phyloP scores from a whole-genome alignment of 2,797 vertebrate genomes.

The Galaxias olidus region DNA sequence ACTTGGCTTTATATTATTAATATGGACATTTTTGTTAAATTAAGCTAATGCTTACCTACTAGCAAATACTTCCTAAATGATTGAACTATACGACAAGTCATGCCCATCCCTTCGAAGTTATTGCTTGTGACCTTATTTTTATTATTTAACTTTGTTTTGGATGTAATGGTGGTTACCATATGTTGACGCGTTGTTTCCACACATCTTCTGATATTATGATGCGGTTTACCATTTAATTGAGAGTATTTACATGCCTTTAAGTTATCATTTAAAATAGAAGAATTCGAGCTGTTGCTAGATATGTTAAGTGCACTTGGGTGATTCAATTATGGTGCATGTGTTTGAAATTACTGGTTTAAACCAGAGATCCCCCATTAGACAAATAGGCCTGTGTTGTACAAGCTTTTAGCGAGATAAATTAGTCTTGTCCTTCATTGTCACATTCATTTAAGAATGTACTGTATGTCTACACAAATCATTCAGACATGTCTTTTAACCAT shows the following conservation, averaged over 20 bases:
- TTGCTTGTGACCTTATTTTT: too few species aligned
- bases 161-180: constrained; percentile 35
- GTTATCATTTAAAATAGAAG: constrained; percentile 45
- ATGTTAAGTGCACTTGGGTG: constrained; percentile 61
- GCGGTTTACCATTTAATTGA: constrained; percentile 34
- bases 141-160: constrained; percentile 7
- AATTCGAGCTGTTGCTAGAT: constrained; percentile 60
- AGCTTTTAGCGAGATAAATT: constrained; percentile 62
- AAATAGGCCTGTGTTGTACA: constrained; percentile 58
- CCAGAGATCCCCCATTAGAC: constrained; percentile 52
- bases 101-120: too few species aligned
- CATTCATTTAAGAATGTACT: constrained; percentile 61
- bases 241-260: constrained; percentile 41
- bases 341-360: constrained; percentile 66
- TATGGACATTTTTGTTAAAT: too few species aligned
- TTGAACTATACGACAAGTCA: too few species aligned
- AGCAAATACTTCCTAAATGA: too few species aligned
- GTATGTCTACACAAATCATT: constrained; percentile 58
- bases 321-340: constrained; percentile 61
- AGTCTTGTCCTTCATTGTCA: constrained; percentile 56
- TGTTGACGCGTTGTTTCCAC: constrained; percentile 45
- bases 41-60: too few species aligned
- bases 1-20: too few species aligned
- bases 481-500: constrained; percentile 59
- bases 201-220: constrained; percentile 14